Evolutionary conservation across 2,888 invertebrate genomes (phyloP).

Genomic region (Pollenia amentaria): DNA sequence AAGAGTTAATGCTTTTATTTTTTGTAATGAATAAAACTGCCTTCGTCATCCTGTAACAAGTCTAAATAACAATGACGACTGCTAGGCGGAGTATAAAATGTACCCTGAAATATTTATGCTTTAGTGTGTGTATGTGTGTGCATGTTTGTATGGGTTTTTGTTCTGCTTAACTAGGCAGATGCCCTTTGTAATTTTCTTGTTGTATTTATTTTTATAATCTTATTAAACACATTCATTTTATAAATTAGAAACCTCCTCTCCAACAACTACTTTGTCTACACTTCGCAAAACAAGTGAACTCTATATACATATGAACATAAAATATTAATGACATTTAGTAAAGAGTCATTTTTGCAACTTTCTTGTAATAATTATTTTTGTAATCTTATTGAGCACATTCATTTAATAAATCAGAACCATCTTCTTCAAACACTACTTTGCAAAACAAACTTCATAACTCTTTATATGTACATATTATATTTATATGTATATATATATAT

Average conservation of each 20-base stretch:
- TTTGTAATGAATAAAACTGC: constrained; percentile 6
- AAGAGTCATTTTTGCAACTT: too few species aligned
- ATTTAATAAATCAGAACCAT: constrained; percentile 27
- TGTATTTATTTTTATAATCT: constrained; percentile 69
- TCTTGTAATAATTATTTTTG: too few species aligned
- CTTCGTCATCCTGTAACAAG: constrained; percentile 39
- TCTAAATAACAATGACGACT: constrained; percentile 51
- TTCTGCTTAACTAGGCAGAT: constrained; percentile 30
- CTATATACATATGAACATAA: not conserved
- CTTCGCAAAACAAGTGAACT: not conserved
- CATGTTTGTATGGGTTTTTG: not conserved
- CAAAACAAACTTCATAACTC: not conserved
- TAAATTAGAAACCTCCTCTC: constrained; percentile 17
- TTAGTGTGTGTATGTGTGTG: not conserved
- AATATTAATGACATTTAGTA: not conserved
- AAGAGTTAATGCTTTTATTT: constrained; percentile 9
- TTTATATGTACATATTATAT: too few species aligned
- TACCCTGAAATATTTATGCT: constrained; percentile 21
- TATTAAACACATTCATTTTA: constrained; percentile 52
- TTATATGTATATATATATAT: too few species aligned
- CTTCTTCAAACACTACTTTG: constrained; percentile 31
- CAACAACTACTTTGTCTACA: constrained; percentile 29
- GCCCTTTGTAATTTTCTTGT: constrained; percentile 58
- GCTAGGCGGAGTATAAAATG: constrained; percentile 27
- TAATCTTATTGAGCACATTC: too few species aligned